A percentile compares a stretch with the other conserved stretches of the same genome.
phyloP scores from a whole-genome alignment of 92 coral and sea anemone genomes.

The Umimayanthus chanpuru region DNA sequence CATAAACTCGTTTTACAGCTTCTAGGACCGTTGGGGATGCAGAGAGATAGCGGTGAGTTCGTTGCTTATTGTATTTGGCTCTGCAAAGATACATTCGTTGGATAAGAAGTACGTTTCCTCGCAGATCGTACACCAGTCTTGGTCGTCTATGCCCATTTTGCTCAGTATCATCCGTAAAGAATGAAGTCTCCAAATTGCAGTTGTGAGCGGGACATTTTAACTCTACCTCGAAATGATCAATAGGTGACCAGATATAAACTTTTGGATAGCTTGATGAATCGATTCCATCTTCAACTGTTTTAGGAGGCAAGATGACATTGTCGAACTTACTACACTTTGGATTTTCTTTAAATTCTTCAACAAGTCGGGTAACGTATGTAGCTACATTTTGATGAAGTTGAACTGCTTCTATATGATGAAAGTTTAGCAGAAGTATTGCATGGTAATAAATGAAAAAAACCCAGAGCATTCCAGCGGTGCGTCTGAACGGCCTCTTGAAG shows the following conservation, averaged over 20 bases:
- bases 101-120: conserved; percentile 53
- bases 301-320: conserved; percentile 44
- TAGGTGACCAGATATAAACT: conserved; percentile 59
- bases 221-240: conserved; percentile 24
- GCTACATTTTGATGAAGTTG: background rate
- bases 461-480: too few species aligned
- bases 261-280: conserved; percentile 28
- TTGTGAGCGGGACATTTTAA: conserved; percentile 46
- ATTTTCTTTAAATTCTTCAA: conserved; percentile 22
- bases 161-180: conserved; percentile 20
- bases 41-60: conserved; percentile 37
- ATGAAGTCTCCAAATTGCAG: conserved; percentile 1
- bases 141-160: conserved; percentile 43
- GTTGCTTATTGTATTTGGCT: background rate
- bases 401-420: too few species aligned
- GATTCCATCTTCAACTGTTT: background rate
- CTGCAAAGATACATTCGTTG: conserved; percentile 50
- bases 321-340: conserved; percentile 27
- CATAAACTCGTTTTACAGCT: background rate
- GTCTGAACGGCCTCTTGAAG: too few species aligned
- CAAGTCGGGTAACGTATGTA: conserved; percentile 12
- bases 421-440: too few species aligned
- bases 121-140: conserved; percentile 45
- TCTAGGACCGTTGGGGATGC: conserved; percentile 13
- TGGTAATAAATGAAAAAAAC: too few species aligned